Base-by-base conservation (phyloP, 2,888 invertebrate species). In the Oxytorus armatus region DNA sequence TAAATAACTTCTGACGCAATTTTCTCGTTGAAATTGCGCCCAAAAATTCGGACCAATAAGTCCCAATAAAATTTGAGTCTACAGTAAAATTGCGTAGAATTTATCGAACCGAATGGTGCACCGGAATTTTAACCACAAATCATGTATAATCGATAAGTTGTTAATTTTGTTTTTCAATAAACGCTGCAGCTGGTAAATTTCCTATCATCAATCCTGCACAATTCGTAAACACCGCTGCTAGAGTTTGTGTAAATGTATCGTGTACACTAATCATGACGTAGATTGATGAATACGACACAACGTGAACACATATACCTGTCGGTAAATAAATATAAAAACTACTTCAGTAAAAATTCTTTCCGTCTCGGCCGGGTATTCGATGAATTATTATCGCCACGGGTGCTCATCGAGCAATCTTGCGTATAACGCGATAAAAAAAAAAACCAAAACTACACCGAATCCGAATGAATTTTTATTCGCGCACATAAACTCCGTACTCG, bases 321-420 rank as follows among this genome's bases (percentile, higher is more conserved):
- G 1, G 33, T 10, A 14, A 14, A 55, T 23, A 14, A 55, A 16
- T 14, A 16, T 16, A 49, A 21, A 44, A 69, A 49, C 11, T 36
- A 63, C 29, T 55, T 47, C 77, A 77, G 61, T 29, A 36, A 70
- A 61, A 72, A 72, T 53, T 53, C 14, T 21, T 49, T 16, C 0
- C 21, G 5, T 59, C 59, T 65, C 55, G 47, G 39, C 61, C 33
- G 47, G 51, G 5, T 47, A 14, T 69, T 66, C 33, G 10, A 18
- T 59, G 70, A 65, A 70, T 65, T 69, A 69, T 79, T 75, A 65
- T 79, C 21, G n/a, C 42, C 33, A 3, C 42, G 33, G 8, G 33
- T 42, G 10, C 7, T 47, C 51, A 39, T 75, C 61, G 23, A 53
- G 59, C 29, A 53, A 65, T 65, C 44, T 51, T 16, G 29, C 53